Conservation (phyloP, 2,888 invertebrate genomes). For the Drosophila niveifrons region DNA sequence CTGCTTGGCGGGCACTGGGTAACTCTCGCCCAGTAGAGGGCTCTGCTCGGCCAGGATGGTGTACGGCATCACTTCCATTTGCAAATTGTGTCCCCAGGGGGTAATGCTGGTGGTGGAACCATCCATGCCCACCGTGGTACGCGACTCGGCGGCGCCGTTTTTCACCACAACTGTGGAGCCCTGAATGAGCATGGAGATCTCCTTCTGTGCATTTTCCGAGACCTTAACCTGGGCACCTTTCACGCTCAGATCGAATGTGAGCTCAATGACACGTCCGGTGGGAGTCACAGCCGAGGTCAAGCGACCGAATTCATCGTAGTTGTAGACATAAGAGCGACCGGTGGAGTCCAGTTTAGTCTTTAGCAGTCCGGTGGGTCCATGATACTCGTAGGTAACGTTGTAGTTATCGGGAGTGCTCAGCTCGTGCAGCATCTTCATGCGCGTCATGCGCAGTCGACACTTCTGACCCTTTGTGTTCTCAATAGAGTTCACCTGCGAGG, state of each 20-base stretch:
- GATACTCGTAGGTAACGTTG: conserved; percentile 97
- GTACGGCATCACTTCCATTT: conserved; percentile 96
- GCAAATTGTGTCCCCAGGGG: conserved; percentile 95
- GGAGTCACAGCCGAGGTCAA: conserved; percentile 96
- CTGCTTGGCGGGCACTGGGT: conserved; percentile 96
- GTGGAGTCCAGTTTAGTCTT: conserved; percentile 95
- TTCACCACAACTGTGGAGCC: conserved; percentile 94
- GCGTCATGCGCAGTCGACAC: conserved; percentile 95
- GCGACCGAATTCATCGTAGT: conserved; percentile 97
- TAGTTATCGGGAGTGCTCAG: conserved; percentile 96
- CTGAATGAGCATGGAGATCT: conserved; percentile 94
- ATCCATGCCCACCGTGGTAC: conserved; percentile 92
- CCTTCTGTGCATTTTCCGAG: conserved; percentile 92
- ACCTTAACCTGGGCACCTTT: conserved; percentile 96
- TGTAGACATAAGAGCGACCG: conserved; percentile 96
- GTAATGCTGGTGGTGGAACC: conserved; percentile 93
- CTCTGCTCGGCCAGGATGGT: conserved; percentile 95
- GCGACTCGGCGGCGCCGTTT: conserved; percentile 93
- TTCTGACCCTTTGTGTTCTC: conserved; percentile 97
- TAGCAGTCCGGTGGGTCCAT: conserved; percentile 94
- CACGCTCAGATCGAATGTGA: conserved; percentile 95
- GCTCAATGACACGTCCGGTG: conserved; percentile 95
- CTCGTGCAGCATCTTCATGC: conserved; percentile 96
- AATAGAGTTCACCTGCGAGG: conserved; percentile 95
- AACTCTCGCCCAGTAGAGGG: conserved; percentile 94